These are phyloP conservation scores for Perccottus glenii DNA, from an alignment of 2,113 vertebrate genomes.

Conservation along the genomic window DNA sequence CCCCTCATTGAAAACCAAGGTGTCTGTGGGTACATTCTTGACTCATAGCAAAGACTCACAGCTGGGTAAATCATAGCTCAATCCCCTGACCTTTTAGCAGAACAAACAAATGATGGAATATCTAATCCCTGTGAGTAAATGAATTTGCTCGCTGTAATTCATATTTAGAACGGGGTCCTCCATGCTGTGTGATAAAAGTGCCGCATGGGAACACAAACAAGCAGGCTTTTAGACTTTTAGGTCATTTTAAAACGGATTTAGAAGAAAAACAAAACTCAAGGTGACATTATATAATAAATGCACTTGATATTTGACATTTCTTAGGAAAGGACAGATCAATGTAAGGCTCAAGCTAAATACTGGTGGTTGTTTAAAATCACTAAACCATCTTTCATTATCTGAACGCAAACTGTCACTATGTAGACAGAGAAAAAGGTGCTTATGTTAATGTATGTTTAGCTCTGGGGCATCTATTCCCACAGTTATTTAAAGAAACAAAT, in stretches of 20 bases:
- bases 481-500: constrained; percentile 78
- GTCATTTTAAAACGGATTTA: no score
- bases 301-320: constrained; percentile 5
- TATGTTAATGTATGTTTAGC: constrained; percentile 59
- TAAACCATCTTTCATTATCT: constrained; percentile 9
- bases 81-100: constrained; percentile 33
- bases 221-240: not conserved
- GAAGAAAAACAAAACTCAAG: not conserved
- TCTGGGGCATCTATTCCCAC: constrained; percentile 42
- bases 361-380: not conserved
- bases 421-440: constrained; percentile 26
- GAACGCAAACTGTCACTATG: no score
- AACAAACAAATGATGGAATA: constrained; percentile 32
- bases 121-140: constrained; percentile 45
- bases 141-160: constrained; percentile 20
- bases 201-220: not conserved
- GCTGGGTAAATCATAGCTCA: constrained; percentile 22
- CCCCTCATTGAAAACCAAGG: not conserved
- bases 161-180: constrained; percentile 10
- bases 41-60: constrained; percentile 8
- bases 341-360: constrained; percentile 4
- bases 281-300: constrained; percentile 6
- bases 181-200: constrained; percentile 19
- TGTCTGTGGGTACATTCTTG: constrained; percentile 1
- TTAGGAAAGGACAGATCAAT: constrained; percentile 5